A percentile compares a stretch with the other conserved stretches of the same genome.
phyloP scores from a whole-genome alignment of 2,888 invertebrate species.

The Leistus spinibarbis region DNA sequence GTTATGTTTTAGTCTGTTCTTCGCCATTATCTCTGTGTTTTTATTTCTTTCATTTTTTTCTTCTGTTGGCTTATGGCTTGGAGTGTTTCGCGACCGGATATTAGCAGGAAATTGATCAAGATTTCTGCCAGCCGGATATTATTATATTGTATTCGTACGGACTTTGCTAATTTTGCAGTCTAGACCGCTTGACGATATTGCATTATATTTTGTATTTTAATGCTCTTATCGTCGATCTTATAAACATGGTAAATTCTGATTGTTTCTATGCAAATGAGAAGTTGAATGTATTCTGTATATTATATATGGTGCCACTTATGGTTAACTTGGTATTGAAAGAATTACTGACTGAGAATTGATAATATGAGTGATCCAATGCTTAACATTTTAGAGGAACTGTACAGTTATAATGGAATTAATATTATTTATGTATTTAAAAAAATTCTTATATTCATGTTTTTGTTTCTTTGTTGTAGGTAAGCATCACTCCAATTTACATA shows the following conservation, averaged over 20 bases:
- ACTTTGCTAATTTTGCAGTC: background rate
- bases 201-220: background rate
- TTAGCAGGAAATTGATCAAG: conserved; percentile 35
- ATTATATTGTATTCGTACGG: conserved; percentile 24
- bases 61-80: background rate
- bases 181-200: background rate
- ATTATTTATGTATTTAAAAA: background rate
- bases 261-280: too few relatives aligned
- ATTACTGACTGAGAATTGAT: too few relatives aligned
- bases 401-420: too few relatives aligned
- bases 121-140: conserved; percentile 22
- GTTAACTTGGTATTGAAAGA: too few relatives aligned
- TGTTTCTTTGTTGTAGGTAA: conserved; percentile 5
- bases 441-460: background rate
- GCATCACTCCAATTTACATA: background rate
- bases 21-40: background rate
- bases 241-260: too few relatives aligned
- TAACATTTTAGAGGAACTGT: too few relatives aligned
- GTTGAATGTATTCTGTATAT: too few relatives aligned
- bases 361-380: too few relatives aligned
- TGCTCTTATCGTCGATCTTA: too few relatives aligned
- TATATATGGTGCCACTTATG: too few relatives aligned
- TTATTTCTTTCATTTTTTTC: background rate
- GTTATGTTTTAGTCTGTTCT: conserved; percentile 15
- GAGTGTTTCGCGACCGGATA: conserved; percentile 13